Evolutionary conservation across 1,140 invertebrate species (phyloP).

Genomic region (Araneus ventricosus): DNA sequence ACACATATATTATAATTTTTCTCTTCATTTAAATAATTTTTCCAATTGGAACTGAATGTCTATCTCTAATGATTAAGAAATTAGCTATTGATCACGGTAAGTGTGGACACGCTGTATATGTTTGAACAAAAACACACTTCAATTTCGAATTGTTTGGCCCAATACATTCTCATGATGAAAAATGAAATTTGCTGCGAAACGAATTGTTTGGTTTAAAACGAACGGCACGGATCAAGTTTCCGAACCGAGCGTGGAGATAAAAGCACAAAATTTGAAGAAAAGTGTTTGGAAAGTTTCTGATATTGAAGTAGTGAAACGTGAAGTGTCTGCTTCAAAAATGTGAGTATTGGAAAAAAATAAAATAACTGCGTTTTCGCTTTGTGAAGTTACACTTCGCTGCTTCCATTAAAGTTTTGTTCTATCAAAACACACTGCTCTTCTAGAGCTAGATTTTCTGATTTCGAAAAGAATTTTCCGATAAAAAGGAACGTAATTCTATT

Average conservation of each 20-base stretch:
- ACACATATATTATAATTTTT: too few species aligned
- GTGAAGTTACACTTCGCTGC: not conserved
- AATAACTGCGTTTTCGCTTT: not conserved
- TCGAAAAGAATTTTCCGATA: not conserved
- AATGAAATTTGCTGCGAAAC: not conserved
- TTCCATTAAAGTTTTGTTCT: conserved; percentile 18
- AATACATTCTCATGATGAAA: not conserved
- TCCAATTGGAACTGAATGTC: too few species aligned
- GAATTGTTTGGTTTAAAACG: not conserved
- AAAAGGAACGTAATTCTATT: not conserved
- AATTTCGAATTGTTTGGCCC: not conserved
- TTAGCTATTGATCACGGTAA: too few species aligned
- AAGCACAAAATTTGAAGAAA: not conserved
- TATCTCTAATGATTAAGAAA: too few species aligned
- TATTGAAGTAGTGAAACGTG: not conserved
- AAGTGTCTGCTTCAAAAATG: not conserved
- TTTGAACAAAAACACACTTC: not conserved
- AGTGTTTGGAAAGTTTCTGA: not conserved
- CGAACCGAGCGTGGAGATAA: not conserved
- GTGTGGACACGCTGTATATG: too few species aligned
- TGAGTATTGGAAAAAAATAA: conserved; percentile 2
- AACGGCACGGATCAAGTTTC: not conserved
- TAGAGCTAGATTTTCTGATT: not conserved
- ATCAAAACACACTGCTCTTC: not conserved
- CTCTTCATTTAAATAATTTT: too few species aligned